phyloP scores from a whole-genome alignment of 2,113 vertebrate species.

The Irena cyanogastra region DNA sequence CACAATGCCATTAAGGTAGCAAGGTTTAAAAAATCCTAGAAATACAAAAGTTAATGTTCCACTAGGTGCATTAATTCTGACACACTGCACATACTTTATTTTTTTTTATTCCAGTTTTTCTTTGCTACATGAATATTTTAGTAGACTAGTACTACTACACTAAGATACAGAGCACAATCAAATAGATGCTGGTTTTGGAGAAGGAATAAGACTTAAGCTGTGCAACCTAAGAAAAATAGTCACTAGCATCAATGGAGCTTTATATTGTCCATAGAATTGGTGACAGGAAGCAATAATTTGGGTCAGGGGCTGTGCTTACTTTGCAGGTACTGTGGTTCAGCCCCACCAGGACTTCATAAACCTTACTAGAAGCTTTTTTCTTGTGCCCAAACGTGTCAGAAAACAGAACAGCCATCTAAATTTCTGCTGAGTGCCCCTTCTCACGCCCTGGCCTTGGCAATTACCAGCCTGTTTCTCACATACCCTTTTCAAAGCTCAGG shows the following conservation, averaged over 20 bases:
- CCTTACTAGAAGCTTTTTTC: background rate
- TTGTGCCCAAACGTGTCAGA: background rate
- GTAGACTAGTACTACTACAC: background rate
- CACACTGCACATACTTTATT: background rate
- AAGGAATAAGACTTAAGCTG: background rate
- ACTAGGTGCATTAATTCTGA: background rate
- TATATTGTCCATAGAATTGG: background rate
- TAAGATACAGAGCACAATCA: background rate
- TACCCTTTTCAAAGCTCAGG: background rate
- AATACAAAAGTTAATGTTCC: background rate
- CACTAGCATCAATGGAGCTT: background rate
- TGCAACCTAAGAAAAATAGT: background rate
- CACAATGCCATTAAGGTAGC: background rate
- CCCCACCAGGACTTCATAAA: background rate
- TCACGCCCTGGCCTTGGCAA: background rate
- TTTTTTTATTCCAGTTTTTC: background rate
- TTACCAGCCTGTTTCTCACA: background rate
- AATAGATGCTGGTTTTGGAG: background rate
- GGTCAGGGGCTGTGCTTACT: background rate
- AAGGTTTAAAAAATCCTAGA: background rate
- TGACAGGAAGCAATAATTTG: background rate
- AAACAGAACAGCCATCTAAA: background rate
- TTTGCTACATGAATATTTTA: constrained; percentile 21
- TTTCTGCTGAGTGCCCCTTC: background rate
- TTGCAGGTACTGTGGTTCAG: background rate